Evolutionary conservation across 2,888 invertebrate genomes (phyloP), one percentile per base, ranked within the genome.

Genomic region (Meteorus colon): DNA sequence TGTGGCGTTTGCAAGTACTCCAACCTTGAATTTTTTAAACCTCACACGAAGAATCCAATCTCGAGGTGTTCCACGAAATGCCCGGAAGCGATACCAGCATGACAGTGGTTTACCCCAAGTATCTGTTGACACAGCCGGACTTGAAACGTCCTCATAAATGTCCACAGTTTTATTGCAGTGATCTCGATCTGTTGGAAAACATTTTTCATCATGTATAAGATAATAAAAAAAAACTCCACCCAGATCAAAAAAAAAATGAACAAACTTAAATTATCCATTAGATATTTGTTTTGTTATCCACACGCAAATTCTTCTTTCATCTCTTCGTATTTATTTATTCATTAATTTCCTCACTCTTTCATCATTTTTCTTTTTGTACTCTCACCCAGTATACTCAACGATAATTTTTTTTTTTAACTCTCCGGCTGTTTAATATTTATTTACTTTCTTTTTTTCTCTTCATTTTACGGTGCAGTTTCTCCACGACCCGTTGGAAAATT

Each of bases 101-200:
- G 96, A 96, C 89, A 97, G 92, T 4, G 97, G 96, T 82, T 95
- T 93, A 6, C 96, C 96, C 85, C 94, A 93, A 89, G 95, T 97
- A 81, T 94, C 94, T 51, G 94, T 91, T 59, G 94, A 96, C 89
- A 97, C 94, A 81, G 96, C 95, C 37, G 97, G 97, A 80, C 96
- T 96, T 27, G 96, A 94, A 66, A 97, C 96, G 87, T 97, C 96
- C 87, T 97, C 97, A 90, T 97, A 97, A 81, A 97, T 96, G 87
- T 97, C 97, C 82, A 97, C 97, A 14, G 97, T 97, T 90, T 97
- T 97, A 91, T 97, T 97, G 91, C 97, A 97, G 88, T 96, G 96
- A 90, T 96, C 96, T 84, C 95, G 93, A 88, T 94, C 94, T 74
- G 92, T 92, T 89, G 81, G 0, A 84, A 86, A 48, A 72, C 31